Evolutionary conservation across 2,113 vertebrate species (phyloP), one percentile per base, ranked within the genome.

Genomic region (Polyodon spathula): DNA sequence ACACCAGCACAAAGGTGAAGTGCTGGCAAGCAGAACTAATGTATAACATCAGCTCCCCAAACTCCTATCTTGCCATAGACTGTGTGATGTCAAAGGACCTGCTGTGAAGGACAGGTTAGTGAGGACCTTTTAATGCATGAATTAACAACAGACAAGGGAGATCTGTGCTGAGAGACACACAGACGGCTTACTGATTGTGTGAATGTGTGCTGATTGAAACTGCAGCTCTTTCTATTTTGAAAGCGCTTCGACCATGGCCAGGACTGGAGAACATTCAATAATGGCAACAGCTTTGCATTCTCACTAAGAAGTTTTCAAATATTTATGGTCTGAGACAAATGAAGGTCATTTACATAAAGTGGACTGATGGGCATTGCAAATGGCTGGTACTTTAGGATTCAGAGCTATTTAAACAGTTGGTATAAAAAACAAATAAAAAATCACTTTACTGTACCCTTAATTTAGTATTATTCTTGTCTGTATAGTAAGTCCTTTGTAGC

Each of bases 261-360:
- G 5, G 48, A n/a, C 10, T 50, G 48, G 48, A 50, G 15, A 50
- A 50, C 12, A 12, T 6, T 0, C 48, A 9, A 11, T 6, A 14
- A 50, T 12, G 14, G 48, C 14, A 27, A 27, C 11, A n/a, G 9
- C 48, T 50, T 50, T 50, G 48, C 48, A 12, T 50, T 50, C 48
- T 50, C 15, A 50, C 14, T 50, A 2, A 50, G 14, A 50, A n/a
- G 48, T 6, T 50, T 61, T 63, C 74, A 61, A 65, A 72, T 86
- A 86, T 87, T 84, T 88, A 87, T 78, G 78, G 81, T 76, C 72
- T 73, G 77, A 65, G 84, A 88, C 80, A 85, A 64, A 56, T 80
- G 79, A 87, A 86, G 84, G 84, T 84, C 81, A 80, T 65, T 65
- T 61, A 54, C 67, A 76, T 75, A 82, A 83, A 27, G 27, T 60